A percentile compares a stretch with the other conserved stretches of the same genome.
These are phyloP conservation scores for Iguana delicatissima DNA, from an alignment of 2,797 vertebrate genomes.

Conservation along the genomic window DNA sequence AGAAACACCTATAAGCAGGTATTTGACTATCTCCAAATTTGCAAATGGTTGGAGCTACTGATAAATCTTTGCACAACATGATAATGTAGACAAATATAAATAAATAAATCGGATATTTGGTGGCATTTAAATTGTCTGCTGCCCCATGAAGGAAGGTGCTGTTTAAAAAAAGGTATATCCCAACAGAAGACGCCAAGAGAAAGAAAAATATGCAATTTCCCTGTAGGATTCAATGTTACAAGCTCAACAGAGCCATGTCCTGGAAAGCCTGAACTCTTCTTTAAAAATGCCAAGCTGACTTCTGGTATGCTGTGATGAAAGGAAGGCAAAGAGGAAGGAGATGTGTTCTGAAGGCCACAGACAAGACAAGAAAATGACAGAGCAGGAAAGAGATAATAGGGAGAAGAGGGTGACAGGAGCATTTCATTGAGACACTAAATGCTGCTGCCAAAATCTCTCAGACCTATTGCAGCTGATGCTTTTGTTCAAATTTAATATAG, in stretches of 20 bases:
- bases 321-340: neutral
- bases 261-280: neutral
- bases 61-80: neutral
- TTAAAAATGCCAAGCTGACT: neutral
- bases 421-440: conserved; percentile 33
- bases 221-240: neutral
- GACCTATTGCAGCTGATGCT: conserved; percentile 26
- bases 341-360: accelerated
- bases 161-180: too few relatives aligned
- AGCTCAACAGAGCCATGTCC: accelerated
- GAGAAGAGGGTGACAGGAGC: neutral
- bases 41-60: neutral
- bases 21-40: neutral
- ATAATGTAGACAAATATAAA: too few relatives aligned
- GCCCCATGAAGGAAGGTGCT: neutral
- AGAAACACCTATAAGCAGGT: neutral
- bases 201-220: neutral
- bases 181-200: too few relatives aligned
- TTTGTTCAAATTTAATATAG: conserved; percentile 66
- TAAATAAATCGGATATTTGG: neutral
- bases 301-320: accelerated
- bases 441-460: neutral
- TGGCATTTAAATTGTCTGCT: neutral
- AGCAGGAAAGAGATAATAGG: neutral
- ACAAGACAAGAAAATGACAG: conserved; percentile 35